phyloP scores from a whole-genome alignment of 2,888 invertebrate genomes.

The Noctua janthe region DNA sequence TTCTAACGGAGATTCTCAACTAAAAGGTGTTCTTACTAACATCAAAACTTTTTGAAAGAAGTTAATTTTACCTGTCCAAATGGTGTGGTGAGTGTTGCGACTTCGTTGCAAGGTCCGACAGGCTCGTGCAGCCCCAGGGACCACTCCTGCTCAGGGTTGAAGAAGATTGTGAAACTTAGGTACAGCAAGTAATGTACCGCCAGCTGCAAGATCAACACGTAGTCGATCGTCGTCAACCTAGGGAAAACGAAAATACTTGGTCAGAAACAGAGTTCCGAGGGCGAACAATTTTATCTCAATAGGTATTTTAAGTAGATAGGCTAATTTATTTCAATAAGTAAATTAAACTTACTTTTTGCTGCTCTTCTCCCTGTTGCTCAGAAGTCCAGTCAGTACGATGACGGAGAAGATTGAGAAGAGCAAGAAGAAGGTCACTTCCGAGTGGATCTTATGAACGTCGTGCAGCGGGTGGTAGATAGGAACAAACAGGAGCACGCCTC shows the following conservation, averaged over 20 bases:
- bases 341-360: slow-evolving; percentile 75
- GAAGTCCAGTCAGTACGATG: slow-evolving; percentile 91
- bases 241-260: neutral
- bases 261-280: neutral
- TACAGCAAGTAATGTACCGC: slow-evolving; percentile 92
- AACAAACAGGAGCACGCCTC: slow-evolving; percentile 93
- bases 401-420: slow-evolving; percentile 91
- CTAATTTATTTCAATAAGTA: neutral
- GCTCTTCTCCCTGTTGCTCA: slow-evolving; percentile 81
- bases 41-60: neutral
- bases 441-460: slow-evolving; percentile 92
- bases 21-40: neutral
- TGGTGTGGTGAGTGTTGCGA: slow-evolving; percentile 91
- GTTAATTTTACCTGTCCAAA: slow-evolving; percentile 91
- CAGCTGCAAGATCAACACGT: slow-evolving; percentile 86
- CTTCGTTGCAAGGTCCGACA: slow-evolving; percentile 93
- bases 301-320: neutral
- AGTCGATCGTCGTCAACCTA: slow-evolving; percentile 81
- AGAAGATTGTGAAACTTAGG: slow-evolving; percentile 91
- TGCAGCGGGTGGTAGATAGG: slow-evolving; percentile 95
- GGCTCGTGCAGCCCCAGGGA: slow-evolving; percentile 94
- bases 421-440: slow-evolving; percentile 93
- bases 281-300: neutral
- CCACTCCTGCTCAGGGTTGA: slow-evolving; percentile 92
- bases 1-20: neutral